phyloP scores from a whole-genome alignment of 2,888 invertebrate species.

The Chymomyza procnemis region DNA sequence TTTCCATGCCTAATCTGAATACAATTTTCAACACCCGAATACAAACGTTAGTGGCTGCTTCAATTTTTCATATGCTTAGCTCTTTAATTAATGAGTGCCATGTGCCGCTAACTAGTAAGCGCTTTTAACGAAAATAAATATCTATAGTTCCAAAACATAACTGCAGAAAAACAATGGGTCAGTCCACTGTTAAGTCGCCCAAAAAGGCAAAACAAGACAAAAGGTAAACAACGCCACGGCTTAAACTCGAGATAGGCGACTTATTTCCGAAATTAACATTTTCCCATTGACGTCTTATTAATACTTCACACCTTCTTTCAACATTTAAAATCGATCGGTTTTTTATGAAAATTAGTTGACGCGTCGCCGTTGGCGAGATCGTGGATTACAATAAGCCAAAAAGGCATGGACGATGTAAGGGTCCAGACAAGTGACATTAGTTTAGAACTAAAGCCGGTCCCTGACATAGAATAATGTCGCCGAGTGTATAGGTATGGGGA shows the following conservation, averaged over 20 bases:
- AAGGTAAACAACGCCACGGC: conserved; percentile 1
- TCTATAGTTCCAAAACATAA: not conserved
- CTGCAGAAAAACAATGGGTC: conserved; percentile 1
- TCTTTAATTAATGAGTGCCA: conserved; percentile 22
- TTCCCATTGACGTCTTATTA: conserved; percentile 72
- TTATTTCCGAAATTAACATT: conserved; percentile 62
- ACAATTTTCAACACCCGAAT: not conserved
- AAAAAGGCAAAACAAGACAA: conserved; percentile 27
- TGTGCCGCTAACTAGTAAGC: conserved; percentile 24
- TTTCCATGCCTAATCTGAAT: not conserved
- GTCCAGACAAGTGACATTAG: conserved; percentile 10
- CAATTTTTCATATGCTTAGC: conserved; percentile 6
- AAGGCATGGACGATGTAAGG: conserved; percentile 18
- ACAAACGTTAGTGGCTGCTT: not conserved
- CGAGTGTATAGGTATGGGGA: conserved; percentile 47
- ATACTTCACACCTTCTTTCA: conserved; percentile 71
- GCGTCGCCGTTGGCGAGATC: conserved; percentile 33
- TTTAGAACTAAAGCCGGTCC: conserved; percentile 21
- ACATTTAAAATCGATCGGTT: conserved; percentile 63
- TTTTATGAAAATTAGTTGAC: conserved; percentile 70
- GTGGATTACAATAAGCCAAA: conserved; percentile 16
- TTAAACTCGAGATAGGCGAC: conserved; percentile 18
- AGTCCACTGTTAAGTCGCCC: conserved; percentile 26
- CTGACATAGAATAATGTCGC: conserved; percentile 27
- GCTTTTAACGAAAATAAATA: conserved; percentile 1